Conservation (phyloP, 2,113 vertebrate species). For the Mus pahari region DNA sequence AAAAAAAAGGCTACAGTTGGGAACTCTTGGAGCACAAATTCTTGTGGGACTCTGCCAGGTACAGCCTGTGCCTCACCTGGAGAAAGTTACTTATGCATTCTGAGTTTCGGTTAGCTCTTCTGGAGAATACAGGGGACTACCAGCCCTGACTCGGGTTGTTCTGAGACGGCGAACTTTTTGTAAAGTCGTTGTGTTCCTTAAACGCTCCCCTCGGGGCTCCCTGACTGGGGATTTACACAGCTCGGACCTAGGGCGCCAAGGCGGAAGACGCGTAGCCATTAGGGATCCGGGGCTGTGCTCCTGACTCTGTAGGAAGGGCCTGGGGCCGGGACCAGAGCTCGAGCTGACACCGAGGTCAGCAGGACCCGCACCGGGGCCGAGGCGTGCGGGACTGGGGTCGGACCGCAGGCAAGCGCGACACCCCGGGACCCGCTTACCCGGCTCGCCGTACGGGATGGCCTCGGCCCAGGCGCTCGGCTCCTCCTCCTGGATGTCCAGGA, state of each 20-base stretch:
- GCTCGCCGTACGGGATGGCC: conserved; percentile 86
- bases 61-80: neutral
- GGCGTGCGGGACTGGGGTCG: neutral
- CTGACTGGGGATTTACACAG: neutral
- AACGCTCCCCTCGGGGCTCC: neutral
- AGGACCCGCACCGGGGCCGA: neutral
- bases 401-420: neutral
- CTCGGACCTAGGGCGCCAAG: neutral
- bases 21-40: neutral
- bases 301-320: neutral
- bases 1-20: neutral
- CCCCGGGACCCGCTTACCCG: conserved; percentile 85
- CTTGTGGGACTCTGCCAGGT: neutral
- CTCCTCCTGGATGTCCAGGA: conserved; percentile 97
- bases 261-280: neutral
- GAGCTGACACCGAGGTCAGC: neutral
- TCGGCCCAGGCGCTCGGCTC: conserved; percentile 91
- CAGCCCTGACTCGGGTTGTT: neutral
- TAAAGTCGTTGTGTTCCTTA: neutral
- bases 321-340: neutral
- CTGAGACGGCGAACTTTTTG: neutral
- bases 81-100: neutral
- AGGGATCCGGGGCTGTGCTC: too few species aligned
- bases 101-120: neutral
- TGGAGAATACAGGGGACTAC: neutral